Evolutionary conservation across 2,888 invertebrate species (phyloP).

Genomic region (Pantelozetes paolii): DNA sequence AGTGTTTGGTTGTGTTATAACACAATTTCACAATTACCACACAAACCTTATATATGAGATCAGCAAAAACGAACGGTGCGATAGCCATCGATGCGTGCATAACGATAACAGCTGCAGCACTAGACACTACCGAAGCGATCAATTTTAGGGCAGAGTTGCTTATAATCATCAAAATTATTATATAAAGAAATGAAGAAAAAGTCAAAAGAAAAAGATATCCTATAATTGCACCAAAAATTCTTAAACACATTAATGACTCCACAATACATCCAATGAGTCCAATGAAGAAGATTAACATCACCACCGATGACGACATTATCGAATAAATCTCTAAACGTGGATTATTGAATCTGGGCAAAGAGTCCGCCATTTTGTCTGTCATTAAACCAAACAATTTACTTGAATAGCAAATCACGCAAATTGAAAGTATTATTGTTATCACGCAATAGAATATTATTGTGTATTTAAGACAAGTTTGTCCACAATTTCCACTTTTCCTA

Average conservation of each 20-base stretch:
- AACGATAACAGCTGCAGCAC: conserved; percentile 37
- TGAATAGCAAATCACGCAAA: conserved; percentile 40
- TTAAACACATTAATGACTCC: conserved; percentile 36
- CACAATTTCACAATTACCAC: too few relatives aligned
- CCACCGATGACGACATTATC: conserved; percentile 18
- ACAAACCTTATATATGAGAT: conserved; percentile 38
- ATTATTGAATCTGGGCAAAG: conserved; percentile 21
- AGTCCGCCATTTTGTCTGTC: conserved; percentile 10
- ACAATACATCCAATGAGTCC: conserved; percentile 37
- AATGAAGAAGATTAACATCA: conserved; percentile 40
- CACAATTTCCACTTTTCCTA: conserved; percentile 38
- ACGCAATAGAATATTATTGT: conserved; percentile 40
- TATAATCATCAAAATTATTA: conserved; percentile 33
- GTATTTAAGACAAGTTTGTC: conserved; percentile 38
- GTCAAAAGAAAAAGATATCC: conserved; percentile 39
- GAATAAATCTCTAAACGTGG: conserved; percentile 30
- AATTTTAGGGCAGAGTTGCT: conserved; percentile 8
- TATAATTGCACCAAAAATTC: conserved; percentile 39
- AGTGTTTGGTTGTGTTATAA: too few relatives aligned
- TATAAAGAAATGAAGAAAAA: conserved; percentile 34
- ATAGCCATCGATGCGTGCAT: conserved; percentile 39
- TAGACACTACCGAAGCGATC: conserved; percentile 23
- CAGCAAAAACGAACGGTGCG: conserved; percentile 40
- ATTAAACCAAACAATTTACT: conserved; percentile 38
- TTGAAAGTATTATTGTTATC: conserved; percentile 31